Evolutionary conservation across 1,140 invertebrate genomes (phyloP).

Genomic region (Ectropis grisescens): DNA sequence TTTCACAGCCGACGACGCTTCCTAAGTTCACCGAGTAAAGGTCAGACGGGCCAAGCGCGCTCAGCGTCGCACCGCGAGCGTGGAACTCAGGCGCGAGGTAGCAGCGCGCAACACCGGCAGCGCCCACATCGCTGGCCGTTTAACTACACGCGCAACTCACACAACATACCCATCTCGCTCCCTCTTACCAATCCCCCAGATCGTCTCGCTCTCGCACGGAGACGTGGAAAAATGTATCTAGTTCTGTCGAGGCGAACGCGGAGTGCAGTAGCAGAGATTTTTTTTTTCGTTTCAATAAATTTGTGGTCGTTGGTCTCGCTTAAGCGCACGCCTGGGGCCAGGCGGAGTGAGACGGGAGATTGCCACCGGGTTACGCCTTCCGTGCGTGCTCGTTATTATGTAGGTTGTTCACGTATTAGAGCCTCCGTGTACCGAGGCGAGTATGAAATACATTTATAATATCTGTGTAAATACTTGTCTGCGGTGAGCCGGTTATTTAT

Average conservation of each 20-base stretch:
- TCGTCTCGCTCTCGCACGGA: conserved; percentile 35
- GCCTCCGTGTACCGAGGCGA: conserved; percentile 49
- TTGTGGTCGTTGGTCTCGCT: conserved; percentile 65
- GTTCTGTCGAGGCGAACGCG: conserved; percentile 63
- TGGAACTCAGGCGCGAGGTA: conserved; percentile 52
- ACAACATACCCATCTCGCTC: conserved; percentile 35
- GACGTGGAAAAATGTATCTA: conserved; percentile 68
- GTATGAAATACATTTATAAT: conserved; percentile 63
- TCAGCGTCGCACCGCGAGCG: conserved; percentile 56
- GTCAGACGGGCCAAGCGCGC: conserved; percentile 58
- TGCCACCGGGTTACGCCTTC: conserved; percentile 68
- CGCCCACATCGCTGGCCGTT: conserved; percentile 59
- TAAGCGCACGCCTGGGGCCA: conserved; percentile 53
- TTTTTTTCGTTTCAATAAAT: conserved; percentile 68
- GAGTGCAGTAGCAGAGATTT: conserved; percentile 58
- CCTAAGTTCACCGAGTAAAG: conserved; percentile 67
- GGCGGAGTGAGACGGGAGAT: conserved; percentile 53
- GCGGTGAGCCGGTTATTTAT: conserved; percentile 55
- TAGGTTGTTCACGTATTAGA: conserved; percentile 62
- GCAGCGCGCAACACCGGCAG: conserved; percentile 67
- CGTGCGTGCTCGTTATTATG: conserved; percentile 61
- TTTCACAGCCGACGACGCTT: conserved; percentile 62
- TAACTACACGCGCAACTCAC: conserved; percentile 33
- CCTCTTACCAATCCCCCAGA: conserved; percentile 4
- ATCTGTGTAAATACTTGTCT: conserved; percentile 56